phyloP scores from a whole-genome alignment of 2,113 vertebrate genomes.

The Mormyrus iriodes region DNA sequence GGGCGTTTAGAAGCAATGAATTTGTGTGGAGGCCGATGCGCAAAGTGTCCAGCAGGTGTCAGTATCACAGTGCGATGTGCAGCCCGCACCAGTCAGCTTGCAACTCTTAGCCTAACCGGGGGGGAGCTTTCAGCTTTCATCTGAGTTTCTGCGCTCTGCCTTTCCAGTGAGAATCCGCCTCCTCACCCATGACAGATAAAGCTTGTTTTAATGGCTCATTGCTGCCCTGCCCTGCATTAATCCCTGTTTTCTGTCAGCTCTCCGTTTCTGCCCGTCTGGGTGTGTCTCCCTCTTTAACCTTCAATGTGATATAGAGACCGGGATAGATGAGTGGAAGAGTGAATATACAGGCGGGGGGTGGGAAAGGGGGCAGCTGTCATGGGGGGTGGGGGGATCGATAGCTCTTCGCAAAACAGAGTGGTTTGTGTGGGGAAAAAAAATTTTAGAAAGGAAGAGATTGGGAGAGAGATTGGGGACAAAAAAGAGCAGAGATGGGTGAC shows the following conservation, averaged over 20 bases:
- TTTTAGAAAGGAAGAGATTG: background rate
- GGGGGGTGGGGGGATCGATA: conserved; percentile 4
- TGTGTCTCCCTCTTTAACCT: background rate
- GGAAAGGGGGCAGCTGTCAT: background rate
- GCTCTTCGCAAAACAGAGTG: background rate
- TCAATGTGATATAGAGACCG: background rate
- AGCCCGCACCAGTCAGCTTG: background rate
- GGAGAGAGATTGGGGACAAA: background rate
- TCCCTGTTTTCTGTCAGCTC: background rate
- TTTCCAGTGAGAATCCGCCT: background rate
- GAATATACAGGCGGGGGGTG: background rate
- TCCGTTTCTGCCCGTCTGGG: background rate
- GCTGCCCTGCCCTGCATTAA: background rate
- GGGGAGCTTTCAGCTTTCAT: background rate
- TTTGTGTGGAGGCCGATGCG: background rate
- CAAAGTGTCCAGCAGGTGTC: conserved; percentile 46
- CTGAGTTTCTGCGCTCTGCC: background rate
- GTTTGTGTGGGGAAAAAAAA: background rate
- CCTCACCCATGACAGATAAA: conserved; percentile 16
- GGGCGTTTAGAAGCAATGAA: background rate
- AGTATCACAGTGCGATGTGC: conserved; percentile 32
- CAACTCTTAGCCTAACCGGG: background rate
- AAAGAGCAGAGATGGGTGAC: background rate
- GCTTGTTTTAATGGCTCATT: background rate
- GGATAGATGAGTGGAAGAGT: background rate